Base-by-base conservation (phyloP, 2,888 invertebrate species). In the Philopedon plagiatum region DNA sequence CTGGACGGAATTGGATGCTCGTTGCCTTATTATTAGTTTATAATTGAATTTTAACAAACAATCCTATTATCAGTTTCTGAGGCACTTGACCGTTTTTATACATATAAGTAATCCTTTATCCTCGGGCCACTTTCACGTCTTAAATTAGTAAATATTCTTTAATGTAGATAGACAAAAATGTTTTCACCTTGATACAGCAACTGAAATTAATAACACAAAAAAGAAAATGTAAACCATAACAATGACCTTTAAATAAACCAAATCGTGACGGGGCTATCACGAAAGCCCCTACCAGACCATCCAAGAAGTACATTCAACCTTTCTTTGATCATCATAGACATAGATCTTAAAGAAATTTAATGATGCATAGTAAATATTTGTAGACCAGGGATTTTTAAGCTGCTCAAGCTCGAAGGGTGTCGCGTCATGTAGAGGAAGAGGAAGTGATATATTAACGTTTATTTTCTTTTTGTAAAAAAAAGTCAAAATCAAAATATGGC, bases 251-350 rank as follows among this genome's bases (percentile, higher is more conserved):
- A 66, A 66, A 66, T 66, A 58, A 67, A 49, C 61, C 68, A 68
- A 68, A 68, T 68, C 68, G 68, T 68, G 68, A 68, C 68, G 61
- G 68, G n/a, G 61, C 68, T 61, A 68, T 68, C 61, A 57, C 60
- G 67, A 67, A 67, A 60, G 51, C 67, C 58, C 67, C 49, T 49
- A 58, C 60, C 29, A 34, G 34, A 44, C 23, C 39, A 46, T 44
- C 67, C 67, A 67, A 21, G 19, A 44, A 60, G 51, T 44, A 60
- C 67, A 67, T 60, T 67, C 51, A 34, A 67, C 60, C 67, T 67
- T 67, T 49, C 60, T 60, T 60, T 58, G 39, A 34, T 15, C 39
- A 64, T 60, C 60, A 41, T 60, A 65, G 56, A 65, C 56, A 44
- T 23, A 56, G 44, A 65, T 64, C 34, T 37, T n/a, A 64, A 49